phyloP scores from a whole-genome alignment of 2,113 vertebrate genomes.

The Cettia cetti region DNA sequence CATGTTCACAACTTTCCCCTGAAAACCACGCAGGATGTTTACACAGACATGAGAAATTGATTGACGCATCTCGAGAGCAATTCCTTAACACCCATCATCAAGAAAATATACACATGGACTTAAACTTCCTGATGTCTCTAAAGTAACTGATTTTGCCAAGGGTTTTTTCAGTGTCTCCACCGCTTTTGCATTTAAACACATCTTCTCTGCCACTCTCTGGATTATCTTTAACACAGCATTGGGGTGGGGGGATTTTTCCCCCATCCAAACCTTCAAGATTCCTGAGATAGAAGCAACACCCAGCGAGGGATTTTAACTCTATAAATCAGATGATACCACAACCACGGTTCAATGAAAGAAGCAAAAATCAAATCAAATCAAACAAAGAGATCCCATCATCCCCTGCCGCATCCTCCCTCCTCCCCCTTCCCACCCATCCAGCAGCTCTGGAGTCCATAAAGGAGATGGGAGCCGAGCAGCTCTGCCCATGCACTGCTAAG shows the following conservation, averaged over 20 bases:
- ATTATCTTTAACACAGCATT: not conserved
- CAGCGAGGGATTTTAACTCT: not conserved
- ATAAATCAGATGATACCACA: conserved; percentile 20
- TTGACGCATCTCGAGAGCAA: conserved; percentile 7
- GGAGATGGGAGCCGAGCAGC: not conserved
- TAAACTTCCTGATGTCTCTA: not conserved
- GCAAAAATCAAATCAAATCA: conserved; percentile 55
- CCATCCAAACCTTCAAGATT: not conserved
- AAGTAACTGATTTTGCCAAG: not conserved
- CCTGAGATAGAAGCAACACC: not conserved
- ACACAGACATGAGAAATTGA: not conserved
- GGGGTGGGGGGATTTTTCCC: accelerated
- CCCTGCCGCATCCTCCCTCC: conserved; percentile 61
- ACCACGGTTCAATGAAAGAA: conserved; percentile 49
- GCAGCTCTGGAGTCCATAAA: conserved; percentile 39
- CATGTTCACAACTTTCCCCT: conserved; percentile 28
- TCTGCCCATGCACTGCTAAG: not conserved
- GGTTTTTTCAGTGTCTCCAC: not conserved
- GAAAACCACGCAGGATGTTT: not conserved
- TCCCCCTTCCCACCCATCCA: conserved; percentile 49
- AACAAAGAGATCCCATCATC: conserved; percentile 69
- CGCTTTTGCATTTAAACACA: not conserved
- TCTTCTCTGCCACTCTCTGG: not conserved
- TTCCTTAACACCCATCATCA: conserved; percentile 14
- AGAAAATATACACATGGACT: conserved; percentile 25